These are phyloP conservation scores for Drosophila kuntzei DNA, from an alignment of 2,888 invertebrate species.

Conservation along the genomic window DNA sequence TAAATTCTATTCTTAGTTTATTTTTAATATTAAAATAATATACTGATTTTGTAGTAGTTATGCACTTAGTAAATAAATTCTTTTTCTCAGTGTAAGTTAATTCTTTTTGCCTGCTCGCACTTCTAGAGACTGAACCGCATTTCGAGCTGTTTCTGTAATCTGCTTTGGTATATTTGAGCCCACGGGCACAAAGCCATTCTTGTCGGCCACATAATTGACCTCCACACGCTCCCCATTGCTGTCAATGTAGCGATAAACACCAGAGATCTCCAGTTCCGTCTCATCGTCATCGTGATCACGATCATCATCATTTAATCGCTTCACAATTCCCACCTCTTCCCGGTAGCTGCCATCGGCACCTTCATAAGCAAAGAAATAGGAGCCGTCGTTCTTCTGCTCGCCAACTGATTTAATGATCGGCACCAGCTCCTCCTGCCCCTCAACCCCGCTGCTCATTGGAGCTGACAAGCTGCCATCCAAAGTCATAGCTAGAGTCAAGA, in stretches of 20 bases:
- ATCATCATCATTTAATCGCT: slow-evolving; percentile 30
- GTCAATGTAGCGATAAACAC: slow-evolving; percentile 80
- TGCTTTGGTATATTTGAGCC: slow-evolving; percentile 69
- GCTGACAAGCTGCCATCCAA: slow-evolving; percentile 10
- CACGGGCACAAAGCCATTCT: slow-evolving; percentile 80
- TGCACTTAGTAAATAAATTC: too few species aligned
- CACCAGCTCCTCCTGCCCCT: slow-evolving; percentile 41
- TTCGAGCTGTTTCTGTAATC: slow-evolving; percentile 61
- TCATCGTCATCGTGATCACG: slow-evolving; percentile 59
- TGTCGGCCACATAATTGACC: slow-evolving; percentile 82
- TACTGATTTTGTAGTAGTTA: too few species aligned
- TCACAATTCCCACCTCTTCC: slow-evolving; percentile 78
- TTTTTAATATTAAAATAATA: too few species aligned
- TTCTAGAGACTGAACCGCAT: slow-evolving; percentile 20
- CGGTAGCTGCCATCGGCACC: slow-evolving; percentile 78
- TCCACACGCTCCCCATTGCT: slow-evolving; percentile 72
- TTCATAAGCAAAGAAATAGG: slow-evolving; percentile 80
- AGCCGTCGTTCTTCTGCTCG: slow-evolving; percentile 78
- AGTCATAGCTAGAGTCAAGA: slow-evolving; percentile 23
- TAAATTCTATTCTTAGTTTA: not conserved
- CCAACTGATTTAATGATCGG: slow-evolving; percentile 73
- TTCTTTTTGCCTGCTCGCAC: slow-evolving; percentile 21
- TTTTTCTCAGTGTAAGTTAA: slow-evolving; percentile 11
- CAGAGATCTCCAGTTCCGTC: slow-evolving; percentile 71
- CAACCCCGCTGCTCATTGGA: not conserved